Percentiles rank a stretch among this genome's conserved stretches.
These are phyloP conservation scores for Acleris cristana DNA, from an alignment of 2,888 invertebrate genomes.

Conservation along the genomic window DNA sequence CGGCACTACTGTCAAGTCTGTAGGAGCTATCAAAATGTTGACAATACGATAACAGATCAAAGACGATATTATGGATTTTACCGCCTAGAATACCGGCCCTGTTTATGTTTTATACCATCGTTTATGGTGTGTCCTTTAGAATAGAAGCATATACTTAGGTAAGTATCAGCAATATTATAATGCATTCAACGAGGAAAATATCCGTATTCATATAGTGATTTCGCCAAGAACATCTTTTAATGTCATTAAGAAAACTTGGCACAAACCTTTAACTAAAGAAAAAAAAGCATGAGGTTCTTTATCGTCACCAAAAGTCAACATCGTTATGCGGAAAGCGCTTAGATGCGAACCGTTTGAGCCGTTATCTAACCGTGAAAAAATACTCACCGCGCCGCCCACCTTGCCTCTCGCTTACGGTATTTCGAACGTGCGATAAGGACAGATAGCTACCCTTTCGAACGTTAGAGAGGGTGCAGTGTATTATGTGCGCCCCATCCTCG, in stretches of 20 bases:
- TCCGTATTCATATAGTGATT: too few species aligned
- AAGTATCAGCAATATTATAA: too few species aligned
- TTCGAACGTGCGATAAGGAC: slow-evolving; percentile 72
- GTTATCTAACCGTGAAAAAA: slow-evolving; percentile 81
- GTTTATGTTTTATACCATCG: too few species aligned
- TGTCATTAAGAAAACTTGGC: slow-evolving; percentile 5
- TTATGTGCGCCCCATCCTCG: slow-evolving; percentile 54
- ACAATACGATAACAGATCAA: too few species aligned
- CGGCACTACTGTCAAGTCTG: too few species aligned
- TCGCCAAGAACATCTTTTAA: background rate
- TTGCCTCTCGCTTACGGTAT: slow-evolving; percentile 74
- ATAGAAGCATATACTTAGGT: too few species aligned
- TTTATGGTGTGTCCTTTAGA: too few species aligned
- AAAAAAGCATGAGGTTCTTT: slow-evolving; percentile 40
- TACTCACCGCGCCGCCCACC: slow-evolving; percentile 67
- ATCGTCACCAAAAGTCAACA: slow-evolving; percentile 63
- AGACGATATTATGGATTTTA: too few species aligned
- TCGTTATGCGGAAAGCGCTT: slow-evolving; percentile 62
- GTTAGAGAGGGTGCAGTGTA: slow-evolving; percentile 57
- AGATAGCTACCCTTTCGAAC: slow-evolving; percentile 45
- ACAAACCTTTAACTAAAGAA: slow-evolving; percentile 33
- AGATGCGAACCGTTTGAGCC: slow-evolving; percentile 66
- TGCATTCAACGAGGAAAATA: too few species aligned
- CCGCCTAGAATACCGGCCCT: too few species aligned
- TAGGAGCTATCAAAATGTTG: too few species aligned